phyloP scores from a whole-genome alignment of 1,140 invertebrate genomes.

The Drosophila bifasciata region DNA sequence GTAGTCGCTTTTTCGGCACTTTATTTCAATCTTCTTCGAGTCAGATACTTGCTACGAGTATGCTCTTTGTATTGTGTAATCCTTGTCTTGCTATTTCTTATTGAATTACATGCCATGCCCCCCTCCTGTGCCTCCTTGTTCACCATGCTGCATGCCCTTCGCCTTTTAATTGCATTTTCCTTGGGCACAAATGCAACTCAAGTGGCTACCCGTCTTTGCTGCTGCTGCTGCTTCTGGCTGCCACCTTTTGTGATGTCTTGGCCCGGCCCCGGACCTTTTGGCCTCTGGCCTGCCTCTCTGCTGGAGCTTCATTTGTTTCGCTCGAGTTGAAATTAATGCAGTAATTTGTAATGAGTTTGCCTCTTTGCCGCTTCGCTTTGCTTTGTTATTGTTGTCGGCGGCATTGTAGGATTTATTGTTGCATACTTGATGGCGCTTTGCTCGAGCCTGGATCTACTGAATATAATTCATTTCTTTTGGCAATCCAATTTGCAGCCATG shows the following conservation, averaged over 20 bases:
- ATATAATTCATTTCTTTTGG: constrained; percentile 39
- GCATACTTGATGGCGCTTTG: constrained; percentile 39
- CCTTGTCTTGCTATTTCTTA: constrained; percentile 55
- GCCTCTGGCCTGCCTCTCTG: constrained; percentile 20
- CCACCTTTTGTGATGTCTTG: too few relatives aligned
- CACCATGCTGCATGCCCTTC: constrained; percentile 29
- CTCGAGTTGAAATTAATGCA: constrained; percentile 77
- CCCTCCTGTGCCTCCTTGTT: not conserved
- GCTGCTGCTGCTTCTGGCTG: constrained; percentile 15
- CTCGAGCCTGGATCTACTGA: constrained; percentile 15
- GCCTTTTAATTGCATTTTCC: constrained; percentile 77
- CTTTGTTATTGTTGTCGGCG: constrained; percentile 35
- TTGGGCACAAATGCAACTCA: constrained; percentile 65
- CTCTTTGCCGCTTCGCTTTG: constrained; percentile 36
- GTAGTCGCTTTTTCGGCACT: constrained; percentile 59
- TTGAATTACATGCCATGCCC: constrained; percentile 63
- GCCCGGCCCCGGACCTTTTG: not conserved
- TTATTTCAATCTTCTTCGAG: constrained; percentile 58
- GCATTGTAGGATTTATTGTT: constrained; percentile 69
- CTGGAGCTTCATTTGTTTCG: constrained; percentile 52
- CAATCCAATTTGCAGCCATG: constrained; percentile 46
- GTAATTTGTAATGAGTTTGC: constrained; percentile 81
- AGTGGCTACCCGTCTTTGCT: constrained; percentile 54
- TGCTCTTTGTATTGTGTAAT: constrained; percentile 60
- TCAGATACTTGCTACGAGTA: constrained; percentile 30